Conservation (phyloP, 2,113 vertebrate genomes). For the Collichthys lucidus region DNA sequence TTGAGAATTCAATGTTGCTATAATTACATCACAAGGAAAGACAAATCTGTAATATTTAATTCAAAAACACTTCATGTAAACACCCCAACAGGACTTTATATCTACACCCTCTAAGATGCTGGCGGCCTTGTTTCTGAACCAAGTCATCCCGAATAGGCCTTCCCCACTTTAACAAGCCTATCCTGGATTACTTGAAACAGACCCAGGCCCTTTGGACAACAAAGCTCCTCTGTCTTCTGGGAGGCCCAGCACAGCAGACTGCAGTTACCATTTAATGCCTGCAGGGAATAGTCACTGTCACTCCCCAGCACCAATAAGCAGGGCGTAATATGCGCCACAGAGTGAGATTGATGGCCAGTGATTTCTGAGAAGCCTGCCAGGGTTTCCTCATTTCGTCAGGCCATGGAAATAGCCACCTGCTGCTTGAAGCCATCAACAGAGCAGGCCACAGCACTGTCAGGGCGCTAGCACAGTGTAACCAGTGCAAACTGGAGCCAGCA, state of each 20-base stretch:
- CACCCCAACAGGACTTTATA: background rate
- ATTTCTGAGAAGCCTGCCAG: conserved; percentile 81
- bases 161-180: conserved; percentile 92
- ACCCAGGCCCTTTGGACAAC: conserved; percentile 80
- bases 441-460: conserved; percentile 71
- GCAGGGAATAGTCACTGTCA: conserved; percentile 46
- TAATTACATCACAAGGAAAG: background rate
- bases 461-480: conserved; percentile 3
- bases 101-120: conserved; percentile 61
- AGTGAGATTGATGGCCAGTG: conserved; percentile 74
- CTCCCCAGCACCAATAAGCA: conserved; percentile 25
- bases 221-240: conserved; percentile 57
- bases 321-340: conserved; percentile 45
- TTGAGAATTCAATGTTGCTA: background rate
- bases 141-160: conserved; percentile 97
- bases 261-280: conserved; percentile 60
- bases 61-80: background rate
- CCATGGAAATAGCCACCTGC: conserved; percentile 82
- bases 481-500: background rate
- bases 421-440: conserved; percentile 80
- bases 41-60: conserved; percentile 4
- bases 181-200: conserved; percentile 99
- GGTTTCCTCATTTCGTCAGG: conserved; percentile 77
- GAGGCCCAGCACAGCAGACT: conserved; percentile 43
- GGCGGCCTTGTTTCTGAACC: conserved; percentile 87